phyloP scores from a whole-genome alignment of 2,797 vertebrate genomes.

The Coregonus sp. region DNA sequence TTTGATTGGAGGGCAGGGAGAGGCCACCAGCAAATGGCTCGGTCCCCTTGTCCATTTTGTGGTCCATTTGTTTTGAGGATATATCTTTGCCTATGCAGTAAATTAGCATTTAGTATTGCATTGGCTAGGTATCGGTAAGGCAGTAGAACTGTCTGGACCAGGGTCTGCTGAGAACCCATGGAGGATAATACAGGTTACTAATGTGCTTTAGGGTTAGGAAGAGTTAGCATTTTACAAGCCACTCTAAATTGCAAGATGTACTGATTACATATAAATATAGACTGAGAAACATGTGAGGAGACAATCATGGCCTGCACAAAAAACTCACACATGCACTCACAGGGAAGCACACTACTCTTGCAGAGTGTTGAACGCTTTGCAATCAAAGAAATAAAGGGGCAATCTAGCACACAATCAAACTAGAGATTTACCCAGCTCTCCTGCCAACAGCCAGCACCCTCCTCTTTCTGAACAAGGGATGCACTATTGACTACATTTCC shows the following conservation, averaged over 20 bases:
- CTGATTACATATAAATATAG: constrained; percentile 50
- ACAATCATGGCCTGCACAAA: constrained; percentile 50
- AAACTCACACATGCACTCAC: constrained; percentile 44
- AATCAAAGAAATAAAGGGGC: constrained; percentile 82
- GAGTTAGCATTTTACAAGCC: constrained; percentile 26
- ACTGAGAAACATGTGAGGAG: constrained; percentile 54
- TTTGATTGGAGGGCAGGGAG: neutral
- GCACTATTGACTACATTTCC: constrained; percentile 74
- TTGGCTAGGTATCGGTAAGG: neutral
- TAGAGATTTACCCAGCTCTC: constrained; percentile 73
- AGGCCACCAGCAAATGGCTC: constrained; percentile 21
- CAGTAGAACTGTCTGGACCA: too few relatives aligned
- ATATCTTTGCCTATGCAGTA: constrained; percentile 22
- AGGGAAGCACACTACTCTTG: constrained; percentile 70
- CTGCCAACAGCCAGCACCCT: constrained; percentile 80
- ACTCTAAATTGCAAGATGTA: constrained; percentile 27
- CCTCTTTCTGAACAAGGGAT: constrained; percentile 81
- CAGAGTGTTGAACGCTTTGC: constrained; percentile 73
- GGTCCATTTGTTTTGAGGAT: constrained; percentile 28
- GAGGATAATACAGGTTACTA: neutral
- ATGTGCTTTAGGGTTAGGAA: neutral
- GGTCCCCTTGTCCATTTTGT: constrained; percentile 16
- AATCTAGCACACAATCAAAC: constrained; percentile 79
- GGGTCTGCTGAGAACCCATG: neutral
- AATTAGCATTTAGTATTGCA: neutral